These are phyloP conservation scores for Trachops cirrhosus DNA, from an alignment of 2,797 vertebrate species.

Conservation along the genomic window DNA sequence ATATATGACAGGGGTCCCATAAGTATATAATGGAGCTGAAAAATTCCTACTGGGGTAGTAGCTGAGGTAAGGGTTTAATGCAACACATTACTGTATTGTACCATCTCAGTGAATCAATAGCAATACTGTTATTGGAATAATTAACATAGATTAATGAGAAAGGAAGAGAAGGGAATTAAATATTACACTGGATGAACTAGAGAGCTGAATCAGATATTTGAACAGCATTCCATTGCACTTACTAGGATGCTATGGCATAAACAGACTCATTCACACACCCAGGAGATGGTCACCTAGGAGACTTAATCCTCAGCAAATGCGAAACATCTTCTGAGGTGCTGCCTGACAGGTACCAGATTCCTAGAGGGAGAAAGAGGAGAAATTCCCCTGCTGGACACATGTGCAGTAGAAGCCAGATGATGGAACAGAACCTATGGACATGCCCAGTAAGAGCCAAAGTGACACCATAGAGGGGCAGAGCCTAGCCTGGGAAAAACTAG, in stretches of 20 bases:
- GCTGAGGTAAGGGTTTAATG: neutral
- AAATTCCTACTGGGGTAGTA: neutral
- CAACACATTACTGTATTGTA: neutral
- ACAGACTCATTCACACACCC: too few relatives aligned
- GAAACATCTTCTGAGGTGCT: neutral
- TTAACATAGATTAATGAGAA: too few relatives aligned
- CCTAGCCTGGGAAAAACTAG: neutral
- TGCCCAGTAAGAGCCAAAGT: neutral
- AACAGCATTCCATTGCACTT: too few relatives aligned
- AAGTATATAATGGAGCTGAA: neutral
- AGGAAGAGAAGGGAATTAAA: too few relatives aligned
- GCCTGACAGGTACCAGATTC: neutral
- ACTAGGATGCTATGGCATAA: too few relatives aligned
- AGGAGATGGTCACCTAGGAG: neutral
- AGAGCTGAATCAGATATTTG: too few relatives aligned
- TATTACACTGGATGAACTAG: too few relatives aligned
- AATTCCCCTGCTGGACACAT: neutral
- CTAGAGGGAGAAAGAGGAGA: neutral
- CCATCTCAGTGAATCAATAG: neutral
- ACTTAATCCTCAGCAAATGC: neutral
- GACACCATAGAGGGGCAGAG: neutral
- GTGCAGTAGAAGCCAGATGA: neutral
- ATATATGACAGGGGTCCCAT: neutral
- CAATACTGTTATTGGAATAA: neutral
- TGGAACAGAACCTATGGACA: neutral